These are phyloP conservation scores for Melipona bicolor DNA, from an alignment of 2,888 invertebrate species.

Conservation along the genomic window DNA sequence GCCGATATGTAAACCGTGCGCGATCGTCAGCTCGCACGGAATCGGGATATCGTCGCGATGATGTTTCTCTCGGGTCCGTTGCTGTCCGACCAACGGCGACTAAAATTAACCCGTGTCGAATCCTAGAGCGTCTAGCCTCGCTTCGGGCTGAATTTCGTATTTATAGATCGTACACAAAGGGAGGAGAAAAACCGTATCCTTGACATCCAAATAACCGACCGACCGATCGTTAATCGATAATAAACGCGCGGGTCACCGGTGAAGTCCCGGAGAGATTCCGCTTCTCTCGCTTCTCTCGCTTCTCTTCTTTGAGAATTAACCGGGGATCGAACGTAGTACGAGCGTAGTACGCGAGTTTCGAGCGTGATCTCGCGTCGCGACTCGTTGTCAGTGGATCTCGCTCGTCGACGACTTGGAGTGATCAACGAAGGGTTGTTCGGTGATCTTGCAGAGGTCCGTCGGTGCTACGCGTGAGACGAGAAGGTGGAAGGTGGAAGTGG, in stretches of 20 bases:
- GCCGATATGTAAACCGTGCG: background rate
- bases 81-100: constrained; percentile 39
- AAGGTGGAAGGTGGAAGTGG: constrained; percentile 22
- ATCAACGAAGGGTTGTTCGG: constrained; percentile 37
- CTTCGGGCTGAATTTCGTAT: constrained; percentile 39
- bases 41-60: constrained; percentile 46
- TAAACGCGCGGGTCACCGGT: background rate
- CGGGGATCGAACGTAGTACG: background rate
- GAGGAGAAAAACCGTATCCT: constrained; percentile 37
- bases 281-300: too few species aligned
- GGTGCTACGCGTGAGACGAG: constrained; percentile 34
- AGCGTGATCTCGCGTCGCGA: background rate
- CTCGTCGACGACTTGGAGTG: background rate
- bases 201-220: constrained; percentile 29
- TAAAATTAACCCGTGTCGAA: constrained; percentile 63
- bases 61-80: constrained; percentile 50
- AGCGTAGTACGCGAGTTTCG: background rate
- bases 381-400: background rate
- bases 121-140: constrained; percentile 54
- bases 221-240: background rate
- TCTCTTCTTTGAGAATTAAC: too few species aligned
- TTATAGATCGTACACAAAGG: constrained; percentile 36
- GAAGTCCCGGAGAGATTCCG: too few species aligned
- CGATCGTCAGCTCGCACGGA: constrained; percentile 3
- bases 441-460: constrained; percentile 60